phyloP scores from a whole-genome alignment of 2,888 invertebrate species.

The Mamestra brassicae region DNA sequence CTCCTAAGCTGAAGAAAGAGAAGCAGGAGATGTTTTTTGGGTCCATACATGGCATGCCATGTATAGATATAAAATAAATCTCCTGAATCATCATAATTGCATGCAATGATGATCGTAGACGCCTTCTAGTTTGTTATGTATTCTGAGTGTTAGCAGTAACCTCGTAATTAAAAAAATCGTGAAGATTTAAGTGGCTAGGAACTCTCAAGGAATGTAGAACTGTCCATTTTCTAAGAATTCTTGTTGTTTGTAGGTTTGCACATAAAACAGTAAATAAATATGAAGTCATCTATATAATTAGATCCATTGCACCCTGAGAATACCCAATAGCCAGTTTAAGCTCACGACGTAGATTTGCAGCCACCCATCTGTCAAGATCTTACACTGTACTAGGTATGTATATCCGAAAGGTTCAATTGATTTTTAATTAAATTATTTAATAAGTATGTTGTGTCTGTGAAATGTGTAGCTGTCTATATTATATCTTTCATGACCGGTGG shows the following conservation, averaged over 20 bases:
- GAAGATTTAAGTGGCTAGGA: background rate
- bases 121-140: background rate
- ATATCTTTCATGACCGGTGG: too few relatives aligned
- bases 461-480: background rate
- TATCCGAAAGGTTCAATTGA: background rate
- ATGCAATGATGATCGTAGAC: background rate
- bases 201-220: background rate
- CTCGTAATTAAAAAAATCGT: background rate
- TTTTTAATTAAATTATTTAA: background rate
- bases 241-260: too few relatives aligned
- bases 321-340: background rate
- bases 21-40: background rate
- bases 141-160: background rate
- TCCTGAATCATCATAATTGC: too few relatives aligned
- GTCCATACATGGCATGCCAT: background rate
- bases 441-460: background rate
- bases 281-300: background rate
- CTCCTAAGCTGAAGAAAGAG: background rate
- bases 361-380: conserved; percentile 17
- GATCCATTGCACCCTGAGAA: background rate
- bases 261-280: too few relatives aligned
- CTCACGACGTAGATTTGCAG: background rate
- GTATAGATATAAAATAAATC: too few relatives aligned
- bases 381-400: background rate
- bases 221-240: too few relatives aligned